Conservation (phyloP, 2,113 vertebrate genomes). For the Pollachius pollachius region DNA sequence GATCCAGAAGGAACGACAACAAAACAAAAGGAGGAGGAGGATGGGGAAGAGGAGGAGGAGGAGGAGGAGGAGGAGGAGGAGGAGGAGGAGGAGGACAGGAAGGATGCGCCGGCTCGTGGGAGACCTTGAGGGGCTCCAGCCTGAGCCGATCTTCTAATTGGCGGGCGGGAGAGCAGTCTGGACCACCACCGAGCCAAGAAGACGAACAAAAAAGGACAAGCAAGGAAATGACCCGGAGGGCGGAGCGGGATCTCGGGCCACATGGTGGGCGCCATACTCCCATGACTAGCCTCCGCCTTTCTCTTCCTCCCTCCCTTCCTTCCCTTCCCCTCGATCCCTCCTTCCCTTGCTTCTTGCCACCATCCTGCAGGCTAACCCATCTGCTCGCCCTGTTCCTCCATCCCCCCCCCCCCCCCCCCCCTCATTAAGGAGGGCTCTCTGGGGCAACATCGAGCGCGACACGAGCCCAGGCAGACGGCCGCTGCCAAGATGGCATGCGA, state of each 20-base stretch:
- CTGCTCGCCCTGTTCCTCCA: conserved; percentile 59
- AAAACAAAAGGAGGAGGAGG: neutral
- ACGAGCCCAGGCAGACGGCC: conserved; percentile 49
- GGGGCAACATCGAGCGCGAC: conserved; percentile 11
- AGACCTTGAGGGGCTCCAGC: conserved; percentile 59
- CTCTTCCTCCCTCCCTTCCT: neutral
- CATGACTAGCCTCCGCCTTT: conserved; percentile 35
- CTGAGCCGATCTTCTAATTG: conserved; percentile 68
- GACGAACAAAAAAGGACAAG: conserved; percentile 25
- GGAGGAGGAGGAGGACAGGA: neutral
- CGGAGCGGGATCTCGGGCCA: conserved; percentile 55
- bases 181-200: conserved; percentile 58
- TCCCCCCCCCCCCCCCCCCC: conserved; percentile 2
- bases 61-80: neutral
- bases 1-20: conserved; percentile 34
- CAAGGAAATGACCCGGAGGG: conserved; percentile 24
- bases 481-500: conserved; percentile 32
- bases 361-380: conserved; percentile 71
- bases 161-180: conserved; percentile 59
- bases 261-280: conserved; percentile 45
- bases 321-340: conserved; percentile 27
- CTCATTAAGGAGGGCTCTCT: conserved; percentile 58
- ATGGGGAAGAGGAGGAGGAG: neutral
- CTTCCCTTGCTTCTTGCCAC: conserved; percentile 40
- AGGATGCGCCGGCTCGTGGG: conserved; percentile 16